Base-by-base conservation (phyloP, 1,140 invertebrate species). In the Brachionus manjavacas region DNA sequence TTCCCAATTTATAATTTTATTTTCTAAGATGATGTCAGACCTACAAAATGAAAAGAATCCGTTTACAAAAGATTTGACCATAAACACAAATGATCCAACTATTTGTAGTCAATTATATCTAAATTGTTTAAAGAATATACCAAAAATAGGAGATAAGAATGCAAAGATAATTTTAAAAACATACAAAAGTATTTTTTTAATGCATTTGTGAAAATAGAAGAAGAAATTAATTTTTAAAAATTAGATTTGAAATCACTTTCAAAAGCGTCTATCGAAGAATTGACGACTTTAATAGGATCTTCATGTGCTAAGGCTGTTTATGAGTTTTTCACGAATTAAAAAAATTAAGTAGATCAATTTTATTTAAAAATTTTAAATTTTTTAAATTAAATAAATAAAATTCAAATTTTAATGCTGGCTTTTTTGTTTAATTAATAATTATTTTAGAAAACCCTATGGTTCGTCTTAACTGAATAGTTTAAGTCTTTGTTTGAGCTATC, bases 131-230 rank as follows among this genome's bases (percentile, higher is more conserved):
- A 81, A 81, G 23, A 81, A 20, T 41, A 81, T 81, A 16, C 79
- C 79, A 12, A 81, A 81, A 64, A 81, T 81, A 41, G 79, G 79
- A 41, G 79, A 81, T 1, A 81, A 81, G 66, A 81, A 68, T 68
- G 49, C 79, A 14, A 31, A 68, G 46, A 20, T 25, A 28, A 60
- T 81, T 68, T 16, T 25, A 16, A 68, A 60, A 60, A 11, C 79
- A 41, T 60, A 68, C 23, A 81, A 81, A 81, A 81, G 79, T 81
- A 46, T 46, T 20, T 28, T 14, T 35, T 68, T n/a, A 35, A 28
- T 7, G 31, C 2, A 35, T 35, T 35, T 35, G 7, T 6, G 4
- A 35, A 35, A 35, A 31, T 9, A 68, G 14, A 68, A 2, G 41
- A n/a, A 55, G n/a, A 3, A 12, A 31, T 80, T 7, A 55, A 39